Base-by-base conservation (phyloP, 2,113 vertebrate genomes). In the Mustela lutreola region DNA sequence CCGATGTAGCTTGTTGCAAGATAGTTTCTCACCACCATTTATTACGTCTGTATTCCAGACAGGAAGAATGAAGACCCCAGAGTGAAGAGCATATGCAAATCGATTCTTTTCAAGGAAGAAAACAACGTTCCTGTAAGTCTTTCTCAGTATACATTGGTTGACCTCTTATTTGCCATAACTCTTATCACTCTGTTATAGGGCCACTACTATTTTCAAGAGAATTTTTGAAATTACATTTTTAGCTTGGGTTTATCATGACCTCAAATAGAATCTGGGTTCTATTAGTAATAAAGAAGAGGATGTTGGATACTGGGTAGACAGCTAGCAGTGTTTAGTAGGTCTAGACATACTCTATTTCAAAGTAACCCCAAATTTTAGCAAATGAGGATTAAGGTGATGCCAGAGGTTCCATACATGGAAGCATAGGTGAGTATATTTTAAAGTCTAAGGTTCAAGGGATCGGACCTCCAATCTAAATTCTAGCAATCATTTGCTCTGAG, bases 221-320 rank as follows among this genome's bases (percentile, higher is more conserved):
- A 21, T 7, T 65, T 91, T 42, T 14, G 48, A 84, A 84, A 84
- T 5, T 1, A 1, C 39, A 4, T 5, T 82, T 92, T 67, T 85
- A 78, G 48, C 31, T 85, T 88, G 50, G 11, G 2, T 60, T 82
- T 70, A 75, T 73, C 9, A 9, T 12, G 78, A 1, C 5, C 3
- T 71, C 42, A 84, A 82, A 85, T 90, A 89, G 62, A 76, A 56
- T 89, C n/a, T 95, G 24, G 31, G 8, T 80, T 93, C 7, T 93
- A 48, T 12, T 80, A 70, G 9, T 36, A 63, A 56, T 48, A 83
- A 26, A 78, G 15, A 90, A 21, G 11, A 86, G 24, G 7, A 36
- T 8, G 24, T 28, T 71, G 28, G 24, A 60, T 60, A 21, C 12
- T 22, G 42, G 7, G 7, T 15, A 78, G 15, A 71, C 2, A 53